These are phyloP conservation scores for Branchinecta lynchi DNA, from an alignment of 1,140 invertebrate genomes.

Conservation along the genomic window DNA sequence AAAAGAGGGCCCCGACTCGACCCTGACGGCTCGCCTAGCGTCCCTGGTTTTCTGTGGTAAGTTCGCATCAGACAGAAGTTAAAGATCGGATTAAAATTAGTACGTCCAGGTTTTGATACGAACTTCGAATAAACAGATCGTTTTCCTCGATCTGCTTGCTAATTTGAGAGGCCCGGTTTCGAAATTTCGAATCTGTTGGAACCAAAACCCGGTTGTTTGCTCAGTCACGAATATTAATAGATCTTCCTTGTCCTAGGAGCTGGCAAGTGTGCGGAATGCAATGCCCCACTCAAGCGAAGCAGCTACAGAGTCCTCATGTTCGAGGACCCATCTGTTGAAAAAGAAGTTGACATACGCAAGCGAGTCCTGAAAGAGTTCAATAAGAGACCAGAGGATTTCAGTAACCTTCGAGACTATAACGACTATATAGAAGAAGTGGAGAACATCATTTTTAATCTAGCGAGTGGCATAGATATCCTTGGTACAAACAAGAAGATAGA, in stretches of 20 bases:
- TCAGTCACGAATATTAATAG: conserved; percentile 14
- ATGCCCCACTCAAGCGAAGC: conserved; percentile 61
- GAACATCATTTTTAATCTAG: conserved; percentile 76
- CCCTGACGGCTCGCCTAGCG: too few relatives aligned
- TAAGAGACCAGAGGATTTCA: conserved; percentile 80
- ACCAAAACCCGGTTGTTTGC: neutral
- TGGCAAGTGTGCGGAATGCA: conserved; percentile 80
- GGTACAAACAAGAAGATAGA: conserved; percentile 82
- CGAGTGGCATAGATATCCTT: conserved; percentile 75
- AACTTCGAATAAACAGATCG: too few relatives aligned
- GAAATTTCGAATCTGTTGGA: too few relatives aligned
- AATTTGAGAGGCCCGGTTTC: too few relatives aligned
- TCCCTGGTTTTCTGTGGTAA: too few relatives aligned
- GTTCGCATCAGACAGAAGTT: too few relatives aligned
- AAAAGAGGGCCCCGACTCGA: too few relatives aligned
- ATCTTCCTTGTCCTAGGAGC: conserved; percentile 46
- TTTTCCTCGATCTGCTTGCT: too few relatives aligned
- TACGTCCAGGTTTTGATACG: too few relatives aligned
- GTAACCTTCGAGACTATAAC: conserved; percentile 62
- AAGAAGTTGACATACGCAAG: conserved; percentile 90
- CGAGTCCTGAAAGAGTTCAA: conserved; percentile 77
- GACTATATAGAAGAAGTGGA: conserved; percentile 84
- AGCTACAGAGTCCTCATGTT: conserved; percentile 91
- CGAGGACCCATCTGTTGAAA: conserved; percentile 89
- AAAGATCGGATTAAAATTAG: too few relatives aligned